Evolutionary conservation across 1,140 invertebrate species (phyloP).

Genomic region (Ceratina japonica): DNA sequence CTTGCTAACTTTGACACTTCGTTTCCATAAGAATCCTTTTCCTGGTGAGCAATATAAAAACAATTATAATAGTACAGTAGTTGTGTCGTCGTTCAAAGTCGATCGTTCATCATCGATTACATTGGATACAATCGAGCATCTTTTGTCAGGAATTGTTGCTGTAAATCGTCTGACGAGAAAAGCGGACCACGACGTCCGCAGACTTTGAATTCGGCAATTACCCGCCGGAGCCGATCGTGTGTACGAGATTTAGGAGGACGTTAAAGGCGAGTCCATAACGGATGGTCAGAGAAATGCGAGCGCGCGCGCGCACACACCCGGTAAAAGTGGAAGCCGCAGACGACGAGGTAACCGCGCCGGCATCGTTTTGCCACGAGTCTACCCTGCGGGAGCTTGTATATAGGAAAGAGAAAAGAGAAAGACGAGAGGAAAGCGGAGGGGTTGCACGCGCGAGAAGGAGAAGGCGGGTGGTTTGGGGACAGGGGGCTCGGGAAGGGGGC

Average conservation of each 20-base stretch:
- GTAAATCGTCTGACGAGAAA: neutral
- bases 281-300: conserved; percentile 23
- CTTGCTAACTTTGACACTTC: conserved; percentile 95
- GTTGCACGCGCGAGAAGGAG: conserved; percentile 10
- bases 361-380: conserved; percentile 35
- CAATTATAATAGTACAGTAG: neutral
- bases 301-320: conserved; percentile 16
- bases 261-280: conserved; percentile 46
- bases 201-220: neutral
- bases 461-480: conserved; percentile 4
- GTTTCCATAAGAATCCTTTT: conserved; percentile 98
- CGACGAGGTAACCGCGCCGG: conserved; percentile 13
- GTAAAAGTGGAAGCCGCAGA: conserved; percentile 29
- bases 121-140: too few species aligned
- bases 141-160: neutral
- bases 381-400: neutral
- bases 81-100: too few species aligned
- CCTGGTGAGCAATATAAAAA: conserved; percentile 82
- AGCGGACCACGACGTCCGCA: neutral
- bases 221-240: too few species aligned
- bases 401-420: conserved; percentile 11
- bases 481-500: conserved; percentile 1
- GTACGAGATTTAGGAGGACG: neutral
- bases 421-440: neutral
- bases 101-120: too few species aligned